Evolutionary conservation across 1,140 invertebrate species (phyloP).

Genomic region (Diorhabda elongata): DNA sequence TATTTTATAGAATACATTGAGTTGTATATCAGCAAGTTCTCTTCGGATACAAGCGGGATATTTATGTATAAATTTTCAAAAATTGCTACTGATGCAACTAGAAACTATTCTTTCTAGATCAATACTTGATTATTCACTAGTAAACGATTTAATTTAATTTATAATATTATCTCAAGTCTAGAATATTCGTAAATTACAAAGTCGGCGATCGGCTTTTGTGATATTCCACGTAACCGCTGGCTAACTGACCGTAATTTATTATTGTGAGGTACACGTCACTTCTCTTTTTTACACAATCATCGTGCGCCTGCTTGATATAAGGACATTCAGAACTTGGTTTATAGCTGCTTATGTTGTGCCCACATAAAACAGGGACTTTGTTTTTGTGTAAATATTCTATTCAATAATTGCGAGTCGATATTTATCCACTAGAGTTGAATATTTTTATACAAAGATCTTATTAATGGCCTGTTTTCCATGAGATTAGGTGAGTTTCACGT

Average conservation of each 20-base stretch:
- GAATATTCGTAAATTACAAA: conserved; percentile 28
- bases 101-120: neutral
- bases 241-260: conserved; percentile 28
- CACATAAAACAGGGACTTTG: neutral
- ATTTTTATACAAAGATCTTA: too few species aligned
- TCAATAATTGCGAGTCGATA: too few species aligned
- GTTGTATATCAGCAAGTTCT: too few species aligned
- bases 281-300: conserved; percentile 27
- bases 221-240: conserved; percentile 24
- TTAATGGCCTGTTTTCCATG: too few species aligned
- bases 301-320: conserved; percentile 14
- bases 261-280: conserved; percentile 22
- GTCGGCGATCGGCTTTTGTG: conserved; percentile 28
- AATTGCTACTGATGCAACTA: neutral
- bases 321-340: conserved; percentile 2
- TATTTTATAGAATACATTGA: too few species aligned
- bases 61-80: neutral
- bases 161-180: conserved; percentile 20
- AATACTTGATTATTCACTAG: conserved; percentile 13
- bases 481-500: too few species aligned
- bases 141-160: conserved; percentile 23
- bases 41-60: too few species aligned
- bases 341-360: neutral
- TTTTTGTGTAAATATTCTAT: too few species aligned
- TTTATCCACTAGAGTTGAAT: too few species aligned